Evolutionary conservation across 1,140 invertebrate genomes (phyloP).

Genomic region (Periplaneta americana): DNA sequence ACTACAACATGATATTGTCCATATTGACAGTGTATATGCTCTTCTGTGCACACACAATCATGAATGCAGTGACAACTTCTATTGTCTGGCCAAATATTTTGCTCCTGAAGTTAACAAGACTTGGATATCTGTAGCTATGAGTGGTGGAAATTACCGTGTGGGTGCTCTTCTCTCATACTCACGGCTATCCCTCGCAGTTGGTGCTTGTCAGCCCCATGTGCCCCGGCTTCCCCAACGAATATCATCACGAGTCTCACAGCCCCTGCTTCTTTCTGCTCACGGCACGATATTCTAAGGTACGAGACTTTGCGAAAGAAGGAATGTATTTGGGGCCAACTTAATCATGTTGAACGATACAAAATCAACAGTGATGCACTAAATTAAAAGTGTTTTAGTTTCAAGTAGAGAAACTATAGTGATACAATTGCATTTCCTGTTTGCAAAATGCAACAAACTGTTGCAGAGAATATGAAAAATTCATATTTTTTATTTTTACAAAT

Average conservation of each 20-base stretch:
- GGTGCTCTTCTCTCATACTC: neutral
- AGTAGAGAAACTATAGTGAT: neutral
- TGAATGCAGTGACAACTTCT: neutral
- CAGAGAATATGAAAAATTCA: neutral
- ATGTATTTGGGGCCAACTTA: neutral
- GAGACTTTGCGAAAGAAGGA: neutral
- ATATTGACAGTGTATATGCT: neutral
- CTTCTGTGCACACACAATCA: neutral
- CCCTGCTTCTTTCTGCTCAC: neutral
- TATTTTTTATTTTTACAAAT: no score
- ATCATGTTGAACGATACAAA: neutral
- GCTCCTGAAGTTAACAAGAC: no score
- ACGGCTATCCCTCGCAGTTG: neutral
- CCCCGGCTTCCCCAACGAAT: neutral
- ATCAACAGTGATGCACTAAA: neutral
- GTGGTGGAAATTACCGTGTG: neutral
- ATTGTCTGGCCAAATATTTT: no score
- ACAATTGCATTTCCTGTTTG: neutral
- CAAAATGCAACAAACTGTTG: neutral
- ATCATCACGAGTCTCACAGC: neutral
- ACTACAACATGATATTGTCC: no score
- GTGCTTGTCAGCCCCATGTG: neutral
- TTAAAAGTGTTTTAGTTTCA: neutral
- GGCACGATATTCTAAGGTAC: neutral
- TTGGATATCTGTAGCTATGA: neutral